phyloP scores from a whole-genome alignment of 2,113 vertebrate genomes.

The Brachypodius melanocephalos region DNA sequence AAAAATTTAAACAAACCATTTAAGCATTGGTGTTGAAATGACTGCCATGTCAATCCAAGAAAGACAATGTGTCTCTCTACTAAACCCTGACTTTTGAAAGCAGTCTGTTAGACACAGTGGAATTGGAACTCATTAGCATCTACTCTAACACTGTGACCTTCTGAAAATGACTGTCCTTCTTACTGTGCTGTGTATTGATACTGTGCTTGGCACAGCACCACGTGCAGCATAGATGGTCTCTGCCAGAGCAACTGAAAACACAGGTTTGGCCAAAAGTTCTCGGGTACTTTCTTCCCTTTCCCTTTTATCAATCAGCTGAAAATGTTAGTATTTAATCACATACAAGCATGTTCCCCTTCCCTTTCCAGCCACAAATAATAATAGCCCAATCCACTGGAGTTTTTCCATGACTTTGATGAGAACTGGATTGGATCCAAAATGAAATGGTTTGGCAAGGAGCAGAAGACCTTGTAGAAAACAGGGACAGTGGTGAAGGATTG shows the following conservation, averaged over 20 bases:
- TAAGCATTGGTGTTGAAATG: not conserved
- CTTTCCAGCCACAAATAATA: constrained; percentile 10
- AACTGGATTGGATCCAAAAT: not conserved
- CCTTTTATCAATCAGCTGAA: not conserved
- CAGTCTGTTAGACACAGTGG: not conserved
- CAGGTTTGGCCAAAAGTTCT: not conserved
- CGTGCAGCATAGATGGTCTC: not conserved
- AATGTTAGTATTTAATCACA: constrained; percentile 21
- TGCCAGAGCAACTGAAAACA: not conserved
- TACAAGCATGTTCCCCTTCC: not conserved
- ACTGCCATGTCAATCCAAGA: not conserved
- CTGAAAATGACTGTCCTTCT: constrained; percentile 3
- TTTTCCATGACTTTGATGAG: constrained; percentile 14
- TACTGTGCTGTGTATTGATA: not conserved
- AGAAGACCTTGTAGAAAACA: not conserved
- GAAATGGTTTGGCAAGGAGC: constrained; percentile 15
- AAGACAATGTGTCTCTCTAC: not conserved
- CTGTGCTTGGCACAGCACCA: not conserved
- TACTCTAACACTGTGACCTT: not conserved
- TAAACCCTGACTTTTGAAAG: not conserved
- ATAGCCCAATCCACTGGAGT: constrained; percentile 2
- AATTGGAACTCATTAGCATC: not conserved
- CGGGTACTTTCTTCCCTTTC: constrained; percentile 12
- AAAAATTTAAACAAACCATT: not conserved
- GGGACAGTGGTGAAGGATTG: not conserved